Base-by-base conservation (phyloP, 30 jellyfish, hydroid and myxozoan species). In the Hydractinia symbiolongicarpus region DNA sequence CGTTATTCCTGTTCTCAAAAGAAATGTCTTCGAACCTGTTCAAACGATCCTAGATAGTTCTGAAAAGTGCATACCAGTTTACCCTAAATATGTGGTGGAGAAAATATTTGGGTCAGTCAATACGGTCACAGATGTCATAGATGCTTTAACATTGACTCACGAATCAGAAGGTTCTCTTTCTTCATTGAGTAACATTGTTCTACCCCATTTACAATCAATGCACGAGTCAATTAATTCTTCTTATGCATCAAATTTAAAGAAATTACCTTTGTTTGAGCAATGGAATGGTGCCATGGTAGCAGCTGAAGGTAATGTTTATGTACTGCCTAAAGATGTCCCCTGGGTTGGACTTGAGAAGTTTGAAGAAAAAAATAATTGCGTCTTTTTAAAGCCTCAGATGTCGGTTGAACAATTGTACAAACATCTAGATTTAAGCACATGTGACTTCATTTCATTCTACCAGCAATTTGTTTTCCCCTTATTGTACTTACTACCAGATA, bases 331-430 rank as follows among this genome's bases (percentile, higher is more conserved):
- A 5, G 67, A 50, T 4, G 74, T 83, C 53, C 80, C 82, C 4
- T 6, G 44, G 4, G 88, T 52, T n/a, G 96, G 96, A 0, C 55
- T 83, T 4, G 51, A 60, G 13, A 9, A 5, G n/a, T 53, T 86
- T 54, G 67, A 58, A 53, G 84, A 82, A 10, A 8, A 9, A 62
- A 15, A 5, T 58, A 6, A n/a, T 13, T 68, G 53, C 10, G 14
- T 81, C 6, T 68, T 81, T 16, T 55, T 81, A 60, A 70, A 53
- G 71, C 55, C 20, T 9, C 50, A 74, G 13, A 14, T 1, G 4
- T 52, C 30, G 4, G 19, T 82, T 54, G 11, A 54, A 7, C 6
- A 5, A 5, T 54, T 88, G 5, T 83, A 66, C 58, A 52, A 53
- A 10, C 53, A 21, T 44, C 79, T 88, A 0, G 86, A 83, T n/a